Percentiles rank a stretch among this genome's conserved stretches.
Conservation (phyloP, 1,140 invertebrate genomes). For the Coelopa frigida region DNA sequence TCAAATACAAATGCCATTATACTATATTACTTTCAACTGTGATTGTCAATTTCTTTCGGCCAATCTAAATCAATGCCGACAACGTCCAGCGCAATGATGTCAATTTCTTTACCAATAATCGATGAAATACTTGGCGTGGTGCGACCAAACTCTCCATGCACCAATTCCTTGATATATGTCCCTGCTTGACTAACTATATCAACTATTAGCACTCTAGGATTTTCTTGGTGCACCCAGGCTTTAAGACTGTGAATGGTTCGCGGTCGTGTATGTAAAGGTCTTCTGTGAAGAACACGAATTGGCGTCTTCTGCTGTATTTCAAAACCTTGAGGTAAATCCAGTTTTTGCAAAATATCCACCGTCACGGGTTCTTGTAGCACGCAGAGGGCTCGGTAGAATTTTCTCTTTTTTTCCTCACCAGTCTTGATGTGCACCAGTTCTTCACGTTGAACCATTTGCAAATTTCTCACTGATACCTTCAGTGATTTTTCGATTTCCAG, state of each 20-base stretch:
- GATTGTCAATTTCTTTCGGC: constrained; percentile 49
- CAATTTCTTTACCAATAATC: constrained; percentile 59
- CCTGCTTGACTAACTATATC: constrained; percentile 81
- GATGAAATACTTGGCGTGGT: constrained; percentile 61
- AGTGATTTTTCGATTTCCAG: constrained; percentile 54
- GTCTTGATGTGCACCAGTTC: constrained; percentile 68
- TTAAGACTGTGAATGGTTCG: constrained; percentile 58
- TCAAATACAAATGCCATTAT: not conserved
- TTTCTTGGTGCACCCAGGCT: constrained; percentile 44
- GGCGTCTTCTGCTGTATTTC: constrained; percentile 69
- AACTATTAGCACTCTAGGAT: constrained; percentile 56
- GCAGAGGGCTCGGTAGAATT: constrained; percentile 76
- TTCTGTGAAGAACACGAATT: constrained; percentile 74
- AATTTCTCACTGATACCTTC: constrained; percentile 56
- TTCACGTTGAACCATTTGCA: constrained; percentile 61
- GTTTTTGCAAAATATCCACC: constrained; percentile 48
- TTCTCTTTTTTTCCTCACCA: constrained; percentile 79
- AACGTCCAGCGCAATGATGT: constrained; percentile 65
- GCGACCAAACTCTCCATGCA: constrained; percentile 89
- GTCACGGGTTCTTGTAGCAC: constrained; percentile 46
- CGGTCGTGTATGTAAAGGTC: constrained; percentile 59
- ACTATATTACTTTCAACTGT: not conserved
- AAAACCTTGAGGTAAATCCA: constrained; percentile 51
- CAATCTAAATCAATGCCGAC: constrained; percentile 59
- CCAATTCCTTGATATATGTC: constrained; percentile 95